A percentile compares a stretch with the other conserved stretches of the same genome.
Conservation (phyloP, 2,113 vertebrate genomes). For the Plectropomus leopardus region DNA sequence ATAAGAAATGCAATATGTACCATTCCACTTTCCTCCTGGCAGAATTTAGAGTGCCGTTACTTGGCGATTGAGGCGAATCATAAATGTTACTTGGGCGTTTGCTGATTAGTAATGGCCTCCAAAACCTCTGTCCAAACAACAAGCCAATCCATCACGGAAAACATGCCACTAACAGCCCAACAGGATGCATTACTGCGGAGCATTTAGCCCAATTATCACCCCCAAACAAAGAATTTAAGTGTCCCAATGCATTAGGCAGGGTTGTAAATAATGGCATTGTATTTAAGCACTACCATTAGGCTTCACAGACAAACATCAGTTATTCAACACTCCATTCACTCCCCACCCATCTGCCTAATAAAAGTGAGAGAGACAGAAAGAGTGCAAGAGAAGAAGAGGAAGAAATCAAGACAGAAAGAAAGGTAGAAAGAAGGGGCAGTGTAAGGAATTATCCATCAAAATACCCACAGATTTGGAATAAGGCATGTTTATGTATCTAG, state of each 20-base stretch:
- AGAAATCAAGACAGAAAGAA: slow-evolving; percentile 35
- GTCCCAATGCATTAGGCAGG: slow-evolving; percentile 81
- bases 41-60: slow-evolving; percentile 26
- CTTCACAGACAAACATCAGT: slow-evolving; percentile 79
- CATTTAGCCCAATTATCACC: slow-evolving; percentile 83
- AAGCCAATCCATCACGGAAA: slow-evolving; percentile 77
- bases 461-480: slow-evolving; percentile 35
- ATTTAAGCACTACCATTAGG: slow-evolving; percentile 81
- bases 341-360: slow-evolving; percentile 79
- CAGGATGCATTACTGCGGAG: slow-evolving; percentile 82
- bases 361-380: slow-evolving; percentile 57
- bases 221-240: slow-evolving; percentile 83
- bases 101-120: slow-evolving; percentile 66
- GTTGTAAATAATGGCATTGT: slow-evolving; percentile 82
- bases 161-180: slow-evolving; percentile 77
- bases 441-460: slow-evolving; percentile 9
- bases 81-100: slow-evolving; percentile 44
- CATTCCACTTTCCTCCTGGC: slow-evolving; percentile 3
- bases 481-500: slow-evolving; percentile 35
- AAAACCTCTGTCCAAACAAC: slow-evolving; percentile 77
- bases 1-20: slow-evolving; percentile 11
- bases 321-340: slow-evolving; percentile 78
- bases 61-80: slow-evolving; percentile 43
- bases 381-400: slow-evolving; percentile 10
- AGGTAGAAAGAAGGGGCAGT: background rate